phyloP scores from a whole-genome alignment of 2,888 invertebrate genomes.

The Calliphora vomitoria region DNA sequence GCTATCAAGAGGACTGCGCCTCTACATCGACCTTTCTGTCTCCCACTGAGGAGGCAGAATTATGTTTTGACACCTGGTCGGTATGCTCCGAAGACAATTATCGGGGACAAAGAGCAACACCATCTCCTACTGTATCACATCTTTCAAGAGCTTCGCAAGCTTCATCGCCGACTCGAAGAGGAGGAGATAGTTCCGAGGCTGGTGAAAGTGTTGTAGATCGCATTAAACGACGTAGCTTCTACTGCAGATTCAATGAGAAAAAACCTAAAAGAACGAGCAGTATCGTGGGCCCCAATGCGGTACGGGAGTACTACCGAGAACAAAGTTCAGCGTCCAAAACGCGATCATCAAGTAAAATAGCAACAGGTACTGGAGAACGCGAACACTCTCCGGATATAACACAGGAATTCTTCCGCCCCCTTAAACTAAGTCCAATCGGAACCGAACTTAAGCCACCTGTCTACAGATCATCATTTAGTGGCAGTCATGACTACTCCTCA shows the following conservation, averaged over 20 bases:
- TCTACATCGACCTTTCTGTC: constrained; percentile 85
- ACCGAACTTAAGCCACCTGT: constrained; percentile 83
- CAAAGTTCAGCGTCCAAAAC: constrained; percentile 79
- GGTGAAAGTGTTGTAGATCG: constrained; percentile 93
- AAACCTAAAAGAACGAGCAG: constrained; percentile 89
- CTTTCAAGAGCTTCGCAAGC: constrained; percentile 85
- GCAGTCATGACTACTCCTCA: constrained; percentile 76
- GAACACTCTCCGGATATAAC: constrained; percentile 82
- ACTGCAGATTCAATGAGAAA: constrained; percentile 94
- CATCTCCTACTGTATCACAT: constrained; percentile 83
- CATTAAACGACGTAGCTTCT: constrained; percentile 95
- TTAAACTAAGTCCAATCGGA: constrained; percentile 82
- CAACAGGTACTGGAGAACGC: constrained; percentile 76
- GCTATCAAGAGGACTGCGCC: constrained; percentile 84
- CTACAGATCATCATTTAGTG: constrained; percentile 78
- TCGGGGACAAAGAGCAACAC: constrained; percentile 80
- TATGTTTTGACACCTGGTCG: constrained; percentile 89
- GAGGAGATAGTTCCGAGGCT: constrained; percentile 84
- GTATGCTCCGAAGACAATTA: constrained; percentile 87
- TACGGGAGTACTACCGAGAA: constrained; percentile 86
- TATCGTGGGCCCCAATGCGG: constrained; percentile 87
- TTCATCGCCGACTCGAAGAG: constrained; percentile 82
- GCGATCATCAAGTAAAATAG: constrained; percentile 78
- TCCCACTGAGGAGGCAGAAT: constrained; percentile 86
- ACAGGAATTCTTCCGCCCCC: constrained; percentile 82